These are phyloP conservation scores for Atta colombica DNA, from an alignment of 1,140 invertebrate species.

Conservation along the genomic window DNA sequence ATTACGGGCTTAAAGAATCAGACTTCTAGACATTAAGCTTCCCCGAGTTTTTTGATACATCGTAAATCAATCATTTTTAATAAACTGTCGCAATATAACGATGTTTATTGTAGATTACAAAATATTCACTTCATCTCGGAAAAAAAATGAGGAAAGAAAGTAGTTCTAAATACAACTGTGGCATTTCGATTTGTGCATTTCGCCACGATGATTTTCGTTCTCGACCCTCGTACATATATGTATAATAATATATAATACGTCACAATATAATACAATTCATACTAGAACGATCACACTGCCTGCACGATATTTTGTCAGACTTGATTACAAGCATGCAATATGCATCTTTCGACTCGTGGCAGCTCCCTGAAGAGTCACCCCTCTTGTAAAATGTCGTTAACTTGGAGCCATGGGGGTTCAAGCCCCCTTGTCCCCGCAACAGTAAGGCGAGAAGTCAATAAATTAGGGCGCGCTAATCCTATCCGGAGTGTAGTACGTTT, in stretches of 20 bases:
- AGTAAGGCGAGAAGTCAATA: conserved; percentile 59
- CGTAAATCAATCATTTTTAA: conserved; percentile 13
- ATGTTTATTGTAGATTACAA: conserved; percentile 4
- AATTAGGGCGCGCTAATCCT: conserved; percentile 76
- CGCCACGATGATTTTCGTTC: conserved; percentile 1
- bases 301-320: conserved; percentile 52
- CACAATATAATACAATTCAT: conserved; percentile 15
- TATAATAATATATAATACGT: conserved; percentile 12
- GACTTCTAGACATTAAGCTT: neutral
- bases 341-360: conserved; percentile 36
- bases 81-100: conserved; percentile 2
- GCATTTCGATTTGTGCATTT: neutral
- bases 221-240: neutral
- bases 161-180: neutral
- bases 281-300: neutral
- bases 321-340: conserved; percentile 63
- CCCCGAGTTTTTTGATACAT: neutral
- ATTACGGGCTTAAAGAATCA: neutral
- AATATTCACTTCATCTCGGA: neutral
- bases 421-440: neutral
- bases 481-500: conserved; percentile 61
- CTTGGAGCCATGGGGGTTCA: conserved; percentile 34
- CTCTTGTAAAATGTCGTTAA: conserved; percentile 65
- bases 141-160: neutral
- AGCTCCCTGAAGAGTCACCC: conserved; percentile 20